A percentile compares a stretch with the other conserved stretches of the same genome.
Conservation (phyloP, 1,140 invertebrate species). For the Drosophila pectinifera region DNA sequence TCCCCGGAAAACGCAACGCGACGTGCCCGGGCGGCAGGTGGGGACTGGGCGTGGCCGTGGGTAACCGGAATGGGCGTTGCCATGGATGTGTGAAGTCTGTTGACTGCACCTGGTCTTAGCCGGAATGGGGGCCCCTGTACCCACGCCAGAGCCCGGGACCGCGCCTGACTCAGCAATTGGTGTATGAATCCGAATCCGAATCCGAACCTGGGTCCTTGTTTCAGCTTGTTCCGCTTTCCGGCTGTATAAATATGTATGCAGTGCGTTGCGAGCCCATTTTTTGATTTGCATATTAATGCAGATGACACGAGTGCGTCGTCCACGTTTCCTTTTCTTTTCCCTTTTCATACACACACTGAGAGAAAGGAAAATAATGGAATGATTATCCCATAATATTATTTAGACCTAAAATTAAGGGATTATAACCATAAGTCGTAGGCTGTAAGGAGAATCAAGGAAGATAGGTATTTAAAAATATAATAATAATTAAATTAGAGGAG, state of each 20-base stretch:
- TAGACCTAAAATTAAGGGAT: no score
- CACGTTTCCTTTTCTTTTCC: neutral
- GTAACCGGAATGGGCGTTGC: neutral
- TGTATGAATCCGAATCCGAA: neutral
- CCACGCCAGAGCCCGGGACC: neutral
- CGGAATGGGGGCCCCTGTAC: conserved; percentile 1
- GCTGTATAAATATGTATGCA: conserved; percentile 56
- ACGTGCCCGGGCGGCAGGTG: no score
- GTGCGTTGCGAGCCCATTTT: conserved; percentile 55
- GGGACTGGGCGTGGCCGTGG: no score
- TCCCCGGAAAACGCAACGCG: no score
- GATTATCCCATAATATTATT: no score
- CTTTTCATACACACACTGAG: neutral
- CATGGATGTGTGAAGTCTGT: conserved; percentile 20
- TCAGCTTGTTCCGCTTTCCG: conserved; percentile 28
- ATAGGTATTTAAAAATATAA: no score
- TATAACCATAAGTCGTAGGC: no score
- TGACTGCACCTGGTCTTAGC: conserved; percentile 21
- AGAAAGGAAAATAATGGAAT: neutral
- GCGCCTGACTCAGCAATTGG: conserved; percentile 6
- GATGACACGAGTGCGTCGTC: conserved; percentile 31
- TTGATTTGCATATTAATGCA: conserved; percentile 78
- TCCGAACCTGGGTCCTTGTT: conserved; percentile 11
- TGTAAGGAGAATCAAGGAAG: no score
- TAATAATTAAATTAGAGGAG: no score